phyloP scores from a whole-genome alignment of 2,113 vertebrate genomes.

The Trematomus loennbergii region DNA sequence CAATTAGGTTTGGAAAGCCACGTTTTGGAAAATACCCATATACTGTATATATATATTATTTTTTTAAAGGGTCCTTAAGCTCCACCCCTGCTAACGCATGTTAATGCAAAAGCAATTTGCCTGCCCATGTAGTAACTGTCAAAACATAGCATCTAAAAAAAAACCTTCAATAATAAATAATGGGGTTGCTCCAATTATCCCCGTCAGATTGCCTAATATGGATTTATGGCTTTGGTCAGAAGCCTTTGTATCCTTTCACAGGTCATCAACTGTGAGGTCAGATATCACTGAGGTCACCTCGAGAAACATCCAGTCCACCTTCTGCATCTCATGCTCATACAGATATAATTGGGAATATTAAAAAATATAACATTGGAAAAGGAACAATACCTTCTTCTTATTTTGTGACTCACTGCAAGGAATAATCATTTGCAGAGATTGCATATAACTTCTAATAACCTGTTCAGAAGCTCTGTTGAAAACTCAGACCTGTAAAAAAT shows the following conservation, averaged over 20 bases:
- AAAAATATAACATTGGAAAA: no score
- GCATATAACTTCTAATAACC: not conserved
- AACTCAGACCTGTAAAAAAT: slow-evolving; percentile 9
- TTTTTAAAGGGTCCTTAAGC: not conserved
- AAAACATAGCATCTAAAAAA: slow-evolving; percentile 37
- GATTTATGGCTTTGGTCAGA: slow-evolving; percentile 66
- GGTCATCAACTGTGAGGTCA: slow-evolving; percentile 72
- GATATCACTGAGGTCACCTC: slow-evolving; percentile 52
- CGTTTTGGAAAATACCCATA: no score
- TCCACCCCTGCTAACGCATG: not conserved
- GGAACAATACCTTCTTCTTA: no score
- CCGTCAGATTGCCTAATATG: slow-evolving; percentile 55
- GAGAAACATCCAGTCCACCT: slow-evolving; percentile 7
- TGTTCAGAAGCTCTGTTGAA: not conserved
- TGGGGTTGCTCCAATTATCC: slow-evolving; percentile 55
- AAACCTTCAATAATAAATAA: slow-evolving; percentile 48
- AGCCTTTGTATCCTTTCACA: slow-evolving; percentile 61
- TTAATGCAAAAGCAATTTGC: slow-evolving; percentile 28
- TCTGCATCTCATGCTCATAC: not conserved
- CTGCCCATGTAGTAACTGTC: slow-evolving; percentile 1
- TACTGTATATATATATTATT: no score
- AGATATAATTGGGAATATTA: not conserved
- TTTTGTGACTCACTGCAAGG: not conserved
- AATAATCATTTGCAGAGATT: slow-evolving; percentile 3
- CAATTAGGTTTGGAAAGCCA: no score